Percentiles rank a stretch among this genome's conserved stretches.
Conservation (phyloP, 2,797 vertebrate species). For the Acrossocheilus fasciatus region DNA sequence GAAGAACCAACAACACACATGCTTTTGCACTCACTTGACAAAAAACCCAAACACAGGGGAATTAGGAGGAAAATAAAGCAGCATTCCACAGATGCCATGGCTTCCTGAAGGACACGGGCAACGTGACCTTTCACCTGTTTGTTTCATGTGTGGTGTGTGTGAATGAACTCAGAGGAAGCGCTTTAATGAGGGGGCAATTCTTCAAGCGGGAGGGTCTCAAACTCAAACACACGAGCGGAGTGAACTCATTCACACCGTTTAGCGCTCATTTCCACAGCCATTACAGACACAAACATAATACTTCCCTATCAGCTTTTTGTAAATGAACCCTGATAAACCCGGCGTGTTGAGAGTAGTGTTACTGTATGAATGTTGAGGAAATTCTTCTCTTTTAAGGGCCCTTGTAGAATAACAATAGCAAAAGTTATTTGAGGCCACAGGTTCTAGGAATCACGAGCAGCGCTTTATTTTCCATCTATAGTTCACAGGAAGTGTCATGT, state of each 20-base stretch:
- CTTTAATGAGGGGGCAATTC: constrained; percentile 20
- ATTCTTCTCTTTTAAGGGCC: constrained; percentile 40
- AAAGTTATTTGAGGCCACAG: constrained; percentile 28
- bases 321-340: constrained; percentile 1
- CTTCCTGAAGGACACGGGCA: constrained; percentile 49
- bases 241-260: constrained; percentile 19
- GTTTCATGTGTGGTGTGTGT: neutral
- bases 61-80: constrained; percentile 52
- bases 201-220: constrained; percentile 16
- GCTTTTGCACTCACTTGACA: constrained; percentile 19
- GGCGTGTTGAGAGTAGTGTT: constrained; percentile 22
- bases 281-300: constrained; percentile 9
- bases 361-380: constrained; percentile 22
- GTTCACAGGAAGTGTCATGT: constrained; percentile 42
- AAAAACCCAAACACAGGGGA: constrained; percentile 47
- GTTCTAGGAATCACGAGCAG: constrained; percentile 2
- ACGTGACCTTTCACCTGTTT: constrained; percentile 46
- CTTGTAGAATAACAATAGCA: constrained; percentile 45
- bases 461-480: constrained; percentile 10
- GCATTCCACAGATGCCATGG: constrained; percentile 58
- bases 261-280: constrained; percentile 11
- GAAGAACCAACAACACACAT: constrained; percentile 26
- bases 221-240: constrained; percentile 17
- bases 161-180: constrained; percentile 31
- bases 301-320: neutral